Base-by-base conservation (phyloP, 2,888 invertebrate genomes). In the Diachrysia chrysitis region DNA sequence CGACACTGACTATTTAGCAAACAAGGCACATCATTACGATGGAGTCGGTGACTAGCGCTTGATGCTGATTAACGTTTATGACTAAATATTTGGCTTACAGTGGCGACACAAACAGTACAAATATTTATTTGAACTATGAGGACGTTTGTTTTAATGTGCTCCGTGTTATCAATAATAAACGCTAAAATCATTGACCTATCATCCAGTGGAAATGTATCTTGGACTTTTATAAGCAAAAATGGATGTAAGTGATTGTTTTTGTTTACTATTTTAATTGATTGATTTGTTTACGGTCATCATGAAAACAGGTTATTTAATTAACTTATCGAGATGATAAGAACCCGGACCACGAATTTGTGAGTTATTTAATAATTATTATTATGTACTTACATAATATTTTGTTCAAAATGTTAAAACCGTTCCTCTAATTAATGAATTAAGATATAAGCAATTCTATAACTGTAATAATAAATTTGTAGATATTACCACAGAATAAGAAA, bases 171-270 rank as follows among this genome's bases (percentile, higher is more conserved):
- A 42, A 60, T 68, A 63, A 63, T 70, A 42, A 66, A 66, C 53
- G 79, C 81, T 14, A 73, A 81, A 58, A 61, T 10, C 14, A 76
- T 86, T 62, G 64, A 78, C 51, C 77, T 87, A 62, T 69, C 76
- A 14, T 80, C 83, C 14, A 79, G 63, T 61, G 57, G 67, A 46
- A 48, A 53, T 65, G 80, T 82, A n/a, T 35, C 37, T 17, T 95
- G 95, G 95, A 90, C 79, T 23, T 85, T 94, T 65, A 83, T 85
- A 64, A 95, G 92, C 78, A 81, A 79, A 29, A 94, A 94, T 85
- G 90, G 88, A 84, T 88, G 95, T 95, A 85, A 95, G 95, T 93
- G 69, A 57, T 58, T 37, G 14, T n/a, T 42, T 66, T 69, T 59
- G 16, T 58, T 58, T 9, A 37, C 16, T 21, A 29, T 17, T 12